Base-by-base conservation (phyloP, 2,113 vertebrate genomes). In the Catharus minimus region DNA sequence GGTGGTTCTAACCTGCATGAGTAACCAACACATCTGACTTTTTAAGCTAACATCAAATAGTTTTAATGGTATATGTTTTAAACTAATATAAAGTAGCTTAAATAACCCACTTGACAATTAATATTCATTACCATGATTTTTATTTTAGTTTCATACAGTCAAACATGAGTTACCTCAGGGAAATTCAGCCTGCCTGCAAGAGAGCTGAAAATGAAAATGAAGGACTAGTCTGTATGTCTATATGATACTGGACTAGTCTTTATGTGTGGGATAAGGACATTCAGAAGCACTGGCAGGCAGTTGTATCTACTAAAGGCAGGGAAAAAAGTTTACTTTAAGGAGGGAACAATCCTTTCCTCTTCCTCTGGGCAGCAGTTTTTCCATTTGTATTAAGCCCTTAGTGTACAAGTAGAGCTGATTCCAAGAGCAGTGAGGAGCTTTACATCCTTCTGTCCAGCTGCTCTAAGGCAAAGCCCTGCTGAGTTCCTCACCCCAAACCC, bases 1-100 rank as follows among this genome's bases (percentile, higher is more conserved):
- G 33, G 32, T 4, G 19, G 27, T 85, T 86, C 93, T 95, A 95
- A 94, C 66, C 30, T 69, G 86, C 90, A 94, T 66, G 81, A 90
- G 47, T 94, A 90, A 88, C 55, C 58, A 76, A 66, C 36, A 50
- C 0, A 0, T 64, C 47, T 88, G 33, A 84, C 55, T 73, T 76
- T 53, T 83, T 71, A 81, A 83, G 47, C 65, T 94, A 89, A 80
- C 61, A 26, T 22, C 61, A 58, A 71, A 46, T 60, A 60, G 20
- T 82, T 77, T 79, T 86, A 80, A 57, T 58, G 33, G 15, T 39
- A 12, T 69, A 30, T 69, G 15, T 30, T 60, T 75, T 65, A 83
- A 93, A 93, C 78, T 93, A 75, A 94, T 86, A 53, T 52, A 57
- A 75, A 92, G 53, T 47, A 82, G 11, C 22, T 90, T 65, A 46